Evolutionary conservation across 2,797 vertebrate genomes (phyloP).

Genomic region (Cynopterus sphinx): DNA sequence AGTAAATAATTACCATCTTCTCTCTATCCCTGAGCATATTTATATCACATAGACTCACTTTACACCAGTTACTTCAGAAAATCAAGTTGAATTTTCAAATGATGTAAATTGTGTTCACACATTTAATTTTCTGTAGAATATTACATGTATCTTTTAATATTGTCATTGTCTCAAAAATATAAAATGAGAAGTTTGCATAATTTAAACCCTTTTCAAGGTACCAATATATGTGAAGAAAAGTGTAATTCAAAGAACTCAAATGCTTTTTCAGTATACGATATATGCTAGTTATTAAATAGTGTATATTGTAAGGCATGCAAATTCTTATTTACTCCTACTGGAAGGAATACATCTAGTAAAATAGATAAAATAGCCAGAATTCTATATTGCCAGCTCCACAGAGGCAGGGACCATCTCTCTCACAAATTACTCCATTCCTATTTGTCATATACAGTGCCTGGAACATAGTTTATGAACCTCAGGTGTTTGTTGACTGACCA

Average conservation of each 20-base stretch:
- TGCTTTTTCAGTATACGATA: background rate
- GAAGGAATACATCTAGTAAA: background rate
- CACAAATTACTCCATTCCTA: background rate
- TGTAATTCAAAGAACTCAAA: background rate
- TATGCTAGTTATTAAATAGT: background rate
- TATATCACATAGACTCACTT: constrained; percentile 67
- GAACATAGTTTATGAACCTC: background rate
- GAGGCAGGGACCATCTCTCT: background rate
- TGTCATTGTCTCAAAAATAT: background rate
- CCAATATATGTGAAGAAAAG: background rate
- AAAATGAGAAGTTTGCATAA: background rate
- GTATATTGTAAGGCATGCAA: background rate
- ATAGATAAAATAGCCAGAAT: background rate
- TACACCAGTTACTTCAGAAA: constrained; percentile 4
- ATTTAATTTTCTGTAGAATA: constrained; percentile 21
- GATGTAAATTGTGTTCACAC: constrained; percentile 52
- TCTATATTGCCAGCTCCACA: background rate
- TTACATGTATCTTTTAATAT: background rate
- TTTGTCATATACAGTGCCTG: background rate
- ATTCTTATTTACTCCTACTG: background rate
- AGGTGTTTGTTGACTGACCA: background rate
- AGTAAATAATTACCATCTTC: constrained; percentile 81
- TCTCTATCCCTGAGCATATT: constrained; percentile 74
- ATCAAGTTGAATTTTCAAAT: constrained; percentile 66
- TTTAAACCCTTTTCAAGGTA: background rate